These are phyloP conservation scores for Leptopilina myrica DNA, from an alignment of 2,888 invertebrate genomes.

Conservation along the genomic window DNA sequence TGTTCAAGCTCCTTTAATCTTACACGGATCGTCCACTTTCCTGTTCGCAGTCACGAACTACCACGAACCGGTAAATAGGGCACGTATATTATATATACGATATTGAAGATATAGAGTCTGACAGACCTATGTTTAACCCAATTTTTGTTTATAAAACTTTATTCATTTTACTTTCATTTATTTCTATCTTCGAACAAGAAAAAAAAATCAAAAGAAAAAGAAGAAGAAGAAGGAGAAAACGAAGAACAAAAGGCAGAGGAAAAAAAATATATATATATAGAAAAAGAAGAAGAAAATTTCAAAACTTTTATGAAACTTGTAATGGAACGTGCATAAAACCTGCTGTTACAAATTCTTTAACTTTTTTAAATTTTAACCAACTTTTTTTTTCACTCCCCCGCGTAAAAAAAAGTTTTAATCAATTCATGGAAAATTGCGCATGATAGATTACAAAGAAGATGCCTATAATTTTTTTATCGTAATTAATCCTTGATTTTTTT, in stretches of 20 bases:
- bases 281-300: not conserved
- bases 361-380: no score
- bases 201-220: not conserved
- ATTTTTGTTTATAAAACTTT: slow-evolving; percentile 18
- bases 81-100: slow-evolving; percentile 13
- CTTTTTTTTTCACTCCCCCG: no score
- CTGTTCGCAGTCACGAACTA: slow-evolving; percentile 25
- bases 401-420: no score
- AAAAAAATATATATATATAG: no score
- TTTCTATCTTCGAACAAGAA: not conserved
- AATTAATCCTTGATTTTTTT: no score
- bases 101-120: not conserved
- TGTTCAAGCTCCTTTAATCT: slow-evolving; percentile 24
- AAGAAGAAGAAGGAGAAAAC: no score
- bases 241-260: no score
- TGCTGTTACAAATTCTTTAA: no score
- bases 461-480: no score
- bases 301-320: not conserved
- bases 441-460: no score
- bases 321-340: slow-evolving; percentile 2
- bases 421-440: no score
- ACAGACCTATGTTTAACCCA: slow-evolving; percentile 9
- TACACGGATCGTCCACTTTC: slow-evolving; percentile 24
- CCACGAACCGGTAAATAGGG: slow-evolving; percentile 23
- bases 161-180: not conserved